These are phyloP conservation scores for Pachyseris speciosa DNA, from an alignment of 64 coral and sea anemone species.

Conservation along the genomic window DNA sequence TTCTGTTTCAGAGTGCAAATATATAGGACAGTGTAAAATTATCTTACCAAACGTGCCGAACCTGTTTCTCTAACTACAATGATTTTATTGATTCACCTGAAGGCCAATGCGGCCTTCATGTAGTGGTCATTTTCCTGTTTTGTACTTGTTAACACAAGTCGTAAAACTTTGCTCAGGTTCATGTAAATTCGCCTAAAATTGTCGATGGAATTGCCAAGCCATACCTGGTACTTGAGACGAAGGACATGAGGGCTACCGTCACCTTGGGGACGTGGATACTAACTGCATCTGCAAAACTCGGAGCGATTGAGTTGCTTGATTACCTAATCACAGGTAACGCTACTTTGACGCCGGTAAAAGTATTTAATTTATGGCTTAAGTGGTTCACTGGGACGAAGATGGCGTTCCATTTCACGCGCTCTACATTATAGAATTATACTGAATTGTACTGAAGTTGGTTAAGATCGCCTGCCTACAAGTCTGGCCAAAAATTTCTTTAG, in stretches of 20 bases:
- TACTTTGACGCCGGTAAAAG: background rate
- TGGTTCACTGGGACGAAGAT: too few species aligned
- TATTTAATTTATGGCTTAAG: too few species aligned
- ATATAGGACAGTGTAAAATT: too few species aligned
- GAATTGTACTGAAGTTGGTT: too few species aligned
- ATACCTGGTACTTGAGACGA: conserved; percentile 77
- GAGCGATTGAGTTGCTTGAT: conserved; percentile 70
- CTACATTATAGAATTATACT: too few species aligned
- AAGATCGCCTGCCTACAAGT: too few species aligned
- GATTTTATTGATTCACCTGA: background rate
- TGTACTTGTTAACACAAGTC: background rate
- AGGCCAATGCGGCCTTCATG: background rate
- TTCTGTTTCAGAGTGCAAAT: too few species aligned
- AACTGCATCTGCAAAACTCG: conserved; percentile 73
- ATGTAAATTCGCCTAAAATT: conserved; percentile 65
- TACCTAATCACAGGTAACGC: conserved; percentile 67
- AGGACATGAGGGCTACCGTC: conserved; percentile 52
- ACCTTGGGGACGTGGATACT: conserved; percentile 49
- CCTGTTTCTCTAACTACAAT: too few species aligned
- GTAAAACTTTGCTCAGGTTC: conserved; percentile 37
- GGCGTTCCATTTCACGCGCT: too few species aligned
- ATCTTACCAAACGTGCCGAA: too few species aligned
- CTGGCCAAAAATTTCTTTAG: too few species aligned
- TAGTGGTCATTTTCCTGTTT: background rate
- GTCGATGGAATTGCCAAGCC: conserved; percentile 56